Percentiles rank a stretch among this genome's conserved stretches.
Evolutionary conservation across 2,113 vertebrate species (phyloP).

Genomic region (Tapirus terrestris): DNA sequence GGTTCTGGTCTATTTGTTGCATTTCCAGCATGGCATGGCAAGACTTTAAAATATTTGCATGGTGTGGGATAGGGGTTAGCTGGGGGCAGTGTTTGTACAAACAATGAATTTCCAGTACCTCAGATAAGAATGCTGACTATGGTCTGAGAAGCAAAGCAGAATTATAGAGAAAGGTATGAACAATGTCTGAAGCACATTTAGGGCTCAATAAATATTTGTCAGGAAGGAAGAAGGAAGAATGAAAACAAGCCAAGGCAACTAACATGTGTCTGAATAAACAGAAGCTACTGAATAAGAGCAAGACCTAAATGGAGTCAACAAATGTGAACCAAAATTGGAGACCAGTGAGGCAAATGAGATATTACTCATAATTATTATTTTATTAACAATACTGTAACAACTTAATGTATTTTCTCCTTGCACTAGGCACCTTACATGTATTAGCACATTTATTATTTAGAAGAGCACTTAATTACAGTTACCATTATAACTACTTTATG

Average conservation of each 20-base stretch:
- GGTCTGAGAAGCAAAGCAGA: background rate
- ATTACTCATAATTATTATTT: slow-evolving; percentile 60
- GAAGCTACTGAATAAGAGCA: background rate
- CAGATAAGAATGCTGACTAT: background rate
- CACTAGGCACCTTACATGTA: slow-evolving; percentile 49
- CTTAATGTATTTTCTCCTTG: slow-evolving; percentile 63
- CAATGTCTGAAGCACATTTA: background rate
- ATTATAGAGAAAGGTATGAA: background rate
- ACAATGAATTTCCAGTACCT: background rate
- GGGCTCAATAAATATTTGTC: background rate
- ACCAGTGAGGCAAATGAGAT: slow-evolving; percentile 29
- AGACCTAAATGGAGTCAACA: background rate
- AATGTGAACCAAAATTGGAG: background rate
- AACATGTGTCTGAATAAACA: background rate
- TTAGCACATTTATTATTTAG: slow-evolving; percentile 71
- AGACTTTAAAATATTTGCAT: background rate
- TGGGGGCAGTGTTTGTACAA: background rate
- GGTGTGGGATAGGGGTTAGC: background rate
- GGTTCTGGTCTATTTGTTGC: background rate
- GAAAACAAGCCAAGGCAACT: background rate
- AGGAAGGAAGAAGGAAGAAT: background rate
- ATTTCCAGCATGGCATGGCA: background rate
- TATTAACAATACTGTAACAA: slow-evolving; percentile 64
- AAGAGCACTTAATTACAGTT: slow-evolving; percentile 68
- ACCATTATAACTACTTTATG: slow-evolving; percentile 48